These are phyloP conservation scores for Ploceus nigricollis DNA, from an alignment of 2,113 vertebrate species.

Conservation along the genomic window DNA sequence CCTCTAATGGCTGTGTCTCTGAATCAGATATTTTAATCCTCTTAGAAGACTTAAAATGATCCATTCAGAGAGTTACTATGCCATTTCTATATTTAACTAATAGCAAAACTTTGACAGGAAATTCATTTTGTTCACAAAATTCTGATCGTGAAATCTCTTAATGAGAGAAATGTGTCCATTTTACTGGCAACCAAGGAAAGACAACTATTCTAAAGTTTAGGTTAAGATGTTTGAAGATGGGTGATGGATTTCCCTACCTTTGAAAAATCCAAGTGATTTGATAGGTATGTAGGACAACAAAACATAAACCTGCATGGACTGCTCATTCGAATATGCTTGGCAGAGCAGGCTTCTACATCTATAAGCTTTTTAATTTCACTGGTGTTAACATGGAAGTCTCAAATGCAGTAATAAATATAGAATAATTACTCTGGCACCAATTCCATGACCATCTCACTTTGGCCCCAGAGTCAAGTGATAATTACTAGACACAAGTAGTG, in stretches of 20 bases:
- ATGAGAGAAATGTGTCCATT: background rate
- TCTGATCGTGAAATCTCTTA: background rate
- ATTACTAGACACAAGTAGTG: background rate
- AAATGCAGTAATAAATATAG: background rate
- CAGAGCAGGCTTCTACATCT: background rate
- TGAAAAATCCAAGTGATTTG: background rate
- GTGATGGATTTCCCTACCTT: background rate
- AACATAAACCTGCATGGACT: background rate
- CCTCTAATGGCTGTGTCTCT: background rate
- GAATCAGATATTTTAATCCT: constrained; percentile 57
- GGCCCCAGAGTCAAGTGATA: background rate
- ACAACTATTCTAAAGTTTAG: background rate
- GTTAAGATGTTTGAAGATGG: background rate
- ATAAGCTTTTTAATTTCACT: background rate
- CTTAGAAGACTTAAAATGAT: constrained; percentile 49
- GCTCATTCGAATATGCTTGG: background rate
- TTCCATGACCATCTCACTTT: background rate
- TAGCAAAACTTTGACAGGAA: background rate
- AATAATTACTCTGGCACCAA: background rate
- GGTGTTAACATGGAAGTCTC: background rate
- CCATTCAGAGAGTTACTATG: constrained; percentile 6
- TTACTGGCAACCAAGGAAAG: background rate
- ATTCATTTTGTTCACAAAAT: background rate
- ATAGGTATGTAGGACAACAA: background rate
- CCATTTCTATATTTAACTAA: constrained; percentile 31